Percentiles rank a stretch among this genome's conserved stretches.
These are phyloP conservation scores for Panthera tigris DNA, from an alignment of 2,113 vertebrate genomes.

Conservation along the genomic window DNA sequence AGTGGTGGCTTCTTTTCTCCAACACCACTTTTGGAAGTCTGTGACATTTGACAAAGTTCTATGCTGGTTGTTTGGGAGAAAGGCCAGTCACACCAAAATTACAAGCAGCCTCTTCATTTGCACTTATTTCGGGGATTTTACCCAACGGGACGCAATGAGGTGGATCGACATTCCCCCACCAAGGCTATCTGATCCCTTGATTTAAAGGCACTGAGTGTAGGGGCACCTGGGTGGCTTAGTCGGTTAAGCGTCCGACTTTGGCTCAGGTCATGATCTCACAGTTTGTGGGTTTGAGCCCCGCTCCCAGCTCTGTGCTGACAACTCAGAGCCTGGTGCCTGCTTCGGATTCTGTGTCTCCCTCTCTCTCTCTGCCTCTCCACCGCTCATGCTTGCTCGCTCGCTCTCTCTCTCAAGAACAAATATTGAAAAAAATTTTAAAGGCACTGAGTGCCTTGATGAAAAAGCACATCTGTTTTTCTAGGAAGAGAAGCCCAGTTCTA, in stretches of 20 bases:
- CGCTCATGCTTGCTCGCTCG: too few relatives aligned
- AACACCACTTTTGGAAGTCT: not conserved
- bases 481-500: slow-evolving; percentile 23
- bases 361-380: too few relatives aligned
- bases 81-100: not conserved
- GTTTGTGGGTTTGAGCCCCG: too few relatives aligned
- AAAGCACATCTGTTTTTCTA: slow-evolving; percentile 16
- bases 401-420: too few relatives aligned
- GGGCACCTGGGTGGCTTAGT: too few relatives aligned
- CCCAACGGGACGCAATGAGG: not conserved
- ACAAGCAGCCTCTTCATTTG: not conserved
- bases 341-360: too few relatives aligned
- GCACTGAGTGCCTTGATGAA: not conserved
- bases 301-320: too few relatives aligned
- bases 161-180: not conserved
- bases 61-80: not conserved
- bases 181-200: not conserved
- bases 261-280: too few relatives aligned
- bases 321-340: too few relatives aligned
- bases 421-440: not conserved
- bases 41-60: not conserved
- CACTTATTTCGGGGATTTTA: slow-evolving; percentile 39
- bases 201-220: not conserved
- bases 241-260: too few relatives aligned
- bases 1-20: not conserved